Conservation (phyloP, 37 sponge, comb jelly and placozoan species). For the Petrosia ficiformis region DNA sequence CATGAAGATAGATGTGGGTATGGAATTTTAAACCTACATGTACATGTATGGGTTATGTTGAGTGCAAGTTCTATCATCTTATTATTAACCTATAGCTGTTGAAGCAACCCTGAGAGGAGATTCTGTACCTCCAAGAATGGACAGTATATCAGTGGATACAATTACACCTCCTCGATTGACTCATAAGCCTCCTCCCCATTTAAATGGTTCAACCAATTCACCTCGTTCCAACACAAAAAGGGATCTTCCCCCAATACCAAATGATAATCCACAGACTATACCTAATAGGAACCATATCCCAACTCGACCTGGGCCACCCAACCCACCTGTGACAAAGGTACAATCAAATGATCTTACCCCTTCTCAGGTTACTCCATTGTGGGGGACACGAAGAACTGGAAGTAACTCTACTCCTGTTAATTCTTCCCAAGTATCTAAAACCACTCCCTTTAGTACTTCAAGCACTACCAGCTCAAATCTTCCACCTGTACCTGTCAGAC, state of each 20-base stretch:
- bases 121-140: conserved; percentile 32
- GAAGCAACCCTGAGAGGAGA: conserved; percentile 60
- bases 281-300: background rate
- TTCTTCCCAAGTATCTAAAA: background rate
- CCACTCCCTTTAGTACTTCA: background rate
- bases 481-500: conserved; percentile 13
- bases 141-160: conserved; percentile 45
- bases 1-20: no score
- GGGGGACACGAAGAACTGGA: background rate
- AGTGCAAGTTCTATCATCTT: background rate
- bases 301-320: background rate
- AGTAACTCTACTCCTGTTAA: background rate
- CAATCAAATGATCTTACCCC: background rate
- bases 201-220: background rate
- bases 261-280: background rate
- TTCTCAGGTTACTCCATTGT: background rate
- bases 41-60: no score
- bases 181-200: background rate
- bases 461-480: conserved; percentile 21
- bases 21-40: no score
- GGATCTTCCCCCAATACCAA: conserved; percentile 1
- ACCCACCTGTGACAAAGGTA: conserved; percentile 9
- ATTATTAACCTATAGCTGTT: conserved; percentile 32
- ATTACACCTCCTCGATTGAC: background rate
- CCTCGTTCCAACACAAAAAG: conserved; percentile 4